Evolutionary conservation across 2,113 vertebrate species (phyloP), one percentile per base, ranked within the genome.

Genomic region (Galeopterus variegatus): DNA sequence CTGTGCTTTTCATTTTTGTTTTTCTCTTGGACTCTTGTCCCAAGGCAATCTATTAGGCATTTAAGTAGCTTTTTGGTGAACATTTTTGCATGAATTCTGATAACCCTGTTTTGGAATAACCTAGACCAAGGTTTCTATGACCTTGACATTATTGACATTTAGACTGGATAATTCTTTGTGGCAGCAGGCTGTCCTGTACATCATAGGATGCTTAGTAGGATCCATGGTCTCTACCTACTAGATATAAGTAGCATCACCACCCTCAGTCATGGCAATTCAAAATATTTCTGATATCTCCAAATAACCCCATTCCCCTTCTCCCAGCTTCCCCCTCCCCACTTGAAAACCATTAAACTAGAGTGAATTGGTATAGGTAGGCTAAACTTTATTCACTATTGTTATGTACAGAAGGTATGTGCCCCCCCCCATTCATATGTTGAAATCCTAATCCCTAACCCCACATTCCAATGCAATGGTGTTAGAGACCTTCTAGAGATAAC

Each of bases 21-120:
- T 85, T 73, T 88, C 79, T 82, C 70, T 81, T 79, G 24, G 24
- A 72, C 11, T 48, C 54, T 93, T 31, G 15, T 69, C 28, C 41
- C 10, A 12, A 90, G 41, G n/a, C 8, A 4, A 95, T 69, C 48
- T 91, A 62, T 36, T 62, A 69, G 73, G 58, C 65, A 92, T 81
- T 72, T 96, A 91, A 97, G 87, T 82, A 26, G 2, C 91, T 89
- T 97, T 94, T 64, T 89, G 52, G 8, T 62, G 88, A 54, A 48
- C 67, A 95, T 94, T 83, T 79, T 86, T 69, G 45, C 65, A n/a
- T 48, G 36, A 67, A 85, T 90, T 91, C 67, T 52, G 65, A 67
- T 81, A 73, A 60, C 41, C 31, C n/a, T 79, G 31, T 62, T 56
- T 17, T 64, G 6, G 69, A 89, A 75, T 76, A 93, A 79, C 88